Evolutionary conservation across 30 jellyfish, hydroid and myxozoan genomes (phyloP).

Genomic region (Sanderia malayensis): DNA sequence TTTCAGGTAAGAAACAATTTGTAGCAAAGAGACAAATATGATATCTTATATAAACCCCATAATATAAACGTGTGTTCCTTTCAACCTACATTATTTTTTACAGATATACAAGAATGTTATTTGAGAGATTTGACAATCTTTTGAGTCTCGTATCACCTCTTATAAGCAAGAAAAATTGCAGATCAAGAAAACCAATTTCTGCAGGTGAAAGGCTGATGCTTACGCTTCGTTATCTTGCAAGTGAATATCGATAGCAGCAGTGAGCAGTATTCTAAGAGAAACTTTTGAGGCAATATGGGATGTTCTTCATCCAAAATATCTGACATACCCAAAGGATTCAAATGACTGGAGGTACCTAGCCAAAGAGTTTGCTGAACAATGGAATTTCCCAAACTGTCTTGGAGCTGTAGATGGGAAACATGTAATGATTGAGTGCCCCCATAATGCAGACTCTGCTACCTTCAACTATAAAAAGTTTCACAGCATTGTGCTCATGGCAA

Average conservation of each 20-base stretch:
- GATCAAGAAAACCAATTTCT: background rate
- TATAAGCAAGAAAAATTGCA: too few species aligned
- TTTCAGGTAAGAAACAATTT: background rate
- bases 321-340: background rate
- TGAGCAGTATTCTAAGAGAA: background rate
- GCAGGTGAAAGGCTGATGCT: too few species aligned
- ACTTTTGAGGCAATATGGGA: background rate
- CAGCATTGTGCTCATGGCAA: too few species aligned
- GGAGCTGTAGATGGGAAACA: constrained; percentile 54
- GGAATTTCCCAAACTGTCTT: too few species aligned
- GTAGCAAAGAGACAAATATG: too few species aligned
- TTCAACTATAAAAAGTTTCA: too few species aligned
- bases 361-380: too few species aligned
- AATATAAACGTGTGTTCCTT: too few species aligned
- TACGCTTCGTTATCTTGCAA: too few species aligned
- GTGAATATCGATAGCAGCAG: too few species aligned
- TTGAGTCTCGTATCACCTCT: background rate
- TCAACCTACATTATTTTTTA: too few species aligned
- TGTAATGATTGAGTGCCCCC: constrained; percentile 21
- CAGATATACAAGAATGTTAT: too few species aligned
- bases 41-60: background rate
- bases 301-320: background rate
- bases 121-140: background rate
- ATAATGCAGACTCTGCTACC: constrained; percentile 28
- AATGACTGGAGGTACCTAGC: background rate